Conservation (phyloP, 2,888 invertebrate genomes). For the Furcula furcula region DNA sequence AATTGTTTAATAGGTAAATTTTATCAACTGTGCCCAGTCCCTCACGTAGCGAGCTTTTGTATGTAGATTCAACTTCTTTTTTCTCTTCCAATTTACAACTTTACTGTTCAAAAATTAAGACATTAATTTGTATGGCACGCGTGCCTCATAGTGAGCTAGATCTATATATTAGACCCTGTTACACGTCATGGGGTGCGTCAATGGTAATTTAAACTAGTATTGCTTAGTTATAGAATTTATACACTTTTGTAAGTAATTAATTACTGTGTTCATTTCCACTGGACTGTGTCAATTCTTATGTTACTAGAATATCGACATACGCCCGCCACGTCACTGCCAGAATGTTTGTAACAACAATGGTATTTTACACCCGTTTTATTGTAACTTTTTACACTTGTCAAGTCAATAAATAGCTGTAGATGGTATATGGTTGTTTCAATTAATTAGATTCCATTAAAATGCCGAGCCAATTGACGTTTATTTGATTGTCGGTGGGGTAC, state of each 20-base stretch:
- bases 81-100: constrained; percentile 35
- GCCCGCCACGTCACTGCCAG: constrained; percentile 76
- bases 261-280: constrained; percentile 71
- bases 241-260: constrained; percentile 32
- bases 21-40: constrained; percentile 35
- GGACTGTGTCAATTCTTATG: constrained; percentile 86
- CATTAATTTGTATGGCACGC: constrained; percentile 36
- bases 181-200: constrained; percentile 62
- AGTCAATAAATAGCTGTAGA: constrained; percentile 76
- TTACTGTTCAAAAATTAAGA: constrained; percentile 36
- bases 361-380: constrained; percentile 56
- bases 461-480: constrained; percentile 66
- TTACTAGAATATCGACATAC: constrained; percentile 84
- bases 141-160: constrained; percentile 66
- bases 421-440: constrained; percentile 72
- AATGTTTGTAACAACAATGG: constrained; percentile 43
- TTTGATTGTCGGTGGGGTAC: constrained; percentile 52
- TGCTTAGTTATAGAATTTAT: constrained; percentile 53
- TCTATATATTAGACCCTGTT: constrained; percentile 75
- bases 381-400: constrained; percentile 62
- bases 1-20: constrained; percentile 32
- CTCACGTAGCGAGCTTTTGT: constrained; percentile 39
- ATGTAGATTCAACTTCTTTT: constrained; percentile 55
- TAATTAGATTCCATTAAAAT: constrained; percentile 75
- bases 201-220: constrained; percentile 48